Conservation (phyloP, 2,113 vertebrate genomes). For the Limnothrissa miodon region DNA sequence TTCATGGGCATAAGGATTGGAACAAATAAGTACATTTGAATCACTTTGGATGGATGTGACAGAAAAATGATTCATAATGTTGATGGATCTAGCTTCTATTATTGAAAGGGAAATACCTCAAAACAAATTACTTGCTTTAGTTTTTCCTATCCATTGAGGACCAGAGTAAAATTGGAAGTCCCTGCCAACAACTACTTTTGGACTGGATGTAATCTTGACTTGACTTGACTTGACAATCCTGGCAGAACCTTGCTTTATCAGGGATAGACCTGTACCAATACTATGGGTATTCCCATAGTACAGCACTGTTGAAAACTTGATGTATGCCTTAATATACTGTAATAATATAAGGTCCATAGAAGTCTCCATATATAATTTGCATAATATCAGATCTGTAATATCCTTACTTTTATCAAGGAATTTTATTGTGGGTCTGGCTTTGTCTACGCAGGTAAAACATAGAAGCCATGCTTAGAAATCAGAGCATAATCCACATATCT, state of each 20-base stretch:
- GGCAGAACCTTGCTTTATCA: not conserved
- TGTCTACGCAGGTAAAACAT: not conserved
- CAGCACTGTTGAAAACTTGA: too few species aligned
- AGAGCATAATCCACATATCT: not conserved
- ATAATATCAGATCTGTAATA: too few species aligned
- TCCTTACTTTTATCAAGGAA: too few species aligned
- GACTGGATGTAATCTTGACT: not conserved
- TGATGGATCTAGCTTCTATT: conserved; percentile 14
- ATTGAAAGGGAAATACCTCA: conserved; percentile 18
- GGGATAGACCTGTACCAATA: not conserved
- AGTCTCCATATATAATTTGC: too few species aligned
- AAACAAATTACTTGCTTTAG: conserved; percentile 3
- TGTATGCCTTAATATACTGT: too few species aligned
- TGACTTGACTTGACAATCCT: not conserved
- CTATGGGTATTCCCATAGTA: too few species aligned
- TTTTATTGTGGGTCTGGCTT: not conserved
- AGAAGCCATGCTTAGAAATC: too few species aligned
- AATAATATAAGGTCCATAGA: too few species aligned
- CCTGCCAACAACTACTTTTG: not conserved
- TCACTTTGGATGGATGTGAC: not conserved
- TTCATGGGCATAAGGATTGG: not conserved
- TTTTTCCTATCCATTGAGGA: not conserved
- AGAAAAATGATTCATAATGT: not conserved
- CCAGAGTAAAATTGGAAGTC: not conserved
- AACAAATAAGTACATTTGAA: not conserved